Evolutionary conservation across 2,113 vertebrate genomes (phyloP).

Genomic region (Rallus limicola): DNA sequence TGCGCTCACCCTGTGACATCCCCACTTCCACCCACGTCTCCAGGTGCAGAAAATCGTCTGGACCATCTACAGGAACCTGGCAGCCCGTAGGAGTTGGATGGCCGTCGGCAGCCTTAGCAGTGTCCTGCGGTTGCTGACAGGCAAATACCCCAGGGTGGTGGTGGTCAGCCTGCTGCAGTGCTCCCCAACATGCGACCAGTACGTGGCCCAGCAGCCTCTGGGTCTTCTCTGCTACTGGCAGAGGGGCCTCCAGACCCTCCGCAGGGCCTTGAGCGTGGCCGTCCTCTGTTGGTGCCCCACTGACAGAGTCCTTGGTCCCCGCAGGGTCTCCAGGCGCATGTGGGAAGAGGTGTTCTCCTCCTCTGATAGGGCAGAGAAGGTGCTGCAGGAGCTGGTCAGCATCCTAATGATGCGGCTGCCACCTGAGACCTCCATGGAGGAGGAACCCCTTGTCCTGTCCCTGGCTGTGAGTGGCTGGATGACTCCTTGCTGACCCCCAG

Average conservation of each 20-base stretch:
- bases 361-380: not conserved
- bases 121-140: not conserved
- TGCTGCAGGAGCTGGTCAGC: not conserved
- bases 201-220: not conserved
- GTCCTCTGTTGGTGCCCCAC: not conserved
- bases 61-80: not conserved
- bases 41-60: not conserved
- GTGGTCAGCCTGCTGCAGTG: not conserved
- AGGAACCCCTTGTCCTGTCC: not conserved
- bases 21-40: not conserved
- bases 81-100: no score
- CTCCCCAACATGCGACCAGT: not conserved
- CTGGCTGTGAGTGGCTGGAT: no score
- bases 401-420: accelerated
- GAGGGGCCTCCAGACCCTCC: not conserved
- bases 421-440: not conserved
- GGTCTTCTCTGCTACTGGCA: not conserved
- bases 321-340: accelerated
- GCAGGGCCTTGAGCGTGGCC: accelerated
- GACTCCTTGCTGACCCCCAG: not conserved
- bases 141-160: accelerated
- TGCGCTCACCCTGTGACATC: accelerated
- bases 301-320: not conserved
- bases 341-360: not conserved
- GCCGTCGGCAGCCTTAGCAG: not conserved